Evolutionary conservation across 2,888 invertebrate species (phyloP).

Genomic region (Xylota sylvarum): DNA sequence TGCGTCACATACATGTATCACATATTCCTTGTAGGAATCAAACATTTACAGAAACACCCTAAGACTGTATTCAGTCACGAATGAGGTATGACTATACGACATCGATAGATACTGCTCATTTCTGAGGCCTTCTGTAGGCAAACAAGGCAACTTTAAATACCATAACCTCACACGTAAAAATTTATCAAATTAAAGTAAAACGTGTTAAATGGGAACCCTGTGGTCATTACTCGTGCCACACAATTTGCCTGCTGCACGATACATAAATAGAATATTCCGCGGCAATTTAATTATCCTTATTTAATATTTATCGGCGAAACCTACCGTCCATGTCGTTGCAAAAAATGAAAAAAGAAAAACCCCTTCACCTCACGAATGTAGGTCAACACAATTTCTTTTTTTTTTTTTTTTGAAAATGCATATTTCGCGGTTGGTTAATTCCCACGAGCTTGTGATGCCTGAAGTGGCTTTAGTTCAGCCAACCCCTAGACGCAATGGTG

Average conservation of each 20-base stretch:
- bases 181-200: no score
- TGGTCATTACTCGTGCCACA: background rate
- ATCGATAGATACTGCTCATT: no score
- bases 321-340: slow-evolving; percentile 2
- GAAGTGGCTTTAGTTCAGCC: slow-evolving; percentile 48
- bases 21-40: background rate
- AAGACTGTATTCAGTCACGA: no score
- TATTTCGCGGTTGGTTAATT: slow-evolving; percentile 62
- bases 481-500: slow-evolving; percentile 38
- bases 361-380: slow-evolving; percentile 32
- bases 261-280: slow-evolving; percentile 32
- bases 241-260: background rate
- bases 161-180: background rate
- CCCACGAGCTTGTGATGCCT: slow-evolving; percentile 49
- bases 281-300: slow-evolving; percentile 57
- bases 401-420: slow-evolving; percentile 32
- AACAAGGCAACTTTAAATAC: background rate
- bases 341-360: slow-evolving; percentile 3
- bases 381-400: slow-evolving; percentile 44
- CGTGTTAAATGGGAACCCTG: background rate
- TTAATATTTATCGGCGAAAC: slow-evolving; percentile 22
- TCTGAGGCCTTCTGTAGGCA: no score
- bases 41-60: no score
- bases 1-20: background rate
- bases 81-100: no score